Evolutionary conservation across 2,113 vertebrate species (phyloP).

Genomic region (Cardinalis cardinalis): DNA sequence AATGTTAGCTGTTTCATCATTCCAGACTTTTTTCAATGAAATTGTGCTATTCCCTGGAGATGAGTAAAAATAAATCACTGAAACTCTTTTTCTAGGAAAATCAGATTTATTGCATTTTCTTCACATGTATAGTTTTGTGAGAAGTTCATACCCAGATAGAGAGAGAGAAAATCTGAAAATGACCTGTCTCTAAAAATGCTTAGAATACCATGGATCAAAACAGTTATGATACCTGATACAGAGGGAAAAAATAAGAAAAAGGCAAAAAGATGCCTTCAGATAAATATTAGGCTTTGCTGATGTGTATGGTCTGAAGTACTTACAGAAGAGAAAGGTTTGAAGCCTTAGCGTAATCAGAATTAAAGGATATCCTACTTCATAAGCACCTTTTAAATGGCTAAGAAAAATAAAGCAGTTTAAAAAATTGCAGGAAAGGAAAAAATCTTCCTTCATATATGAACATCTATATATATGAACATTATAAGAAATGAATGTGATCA

Average conservation of each 20-base stretch:
- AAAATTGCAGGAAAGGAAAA: background rate
- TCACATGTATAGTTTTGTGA: background rate
- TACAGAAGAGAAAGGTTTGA: background rate
- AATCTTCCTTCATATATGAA: background rate
- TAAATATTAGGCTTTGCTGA: background rate
- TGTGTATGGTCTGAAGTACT: background rate
- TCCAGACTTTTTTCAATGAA: background rate
- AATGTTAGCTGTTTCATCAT: background rate
- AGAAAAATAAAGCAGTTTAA: background rate
- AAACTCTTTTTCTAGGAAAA: background rate
- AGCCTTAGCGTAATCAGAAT: background rate
- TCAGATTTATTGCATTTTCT: background rate
- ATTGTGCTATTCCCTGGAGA: background rate
- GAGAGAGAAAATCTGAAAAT: background rate
- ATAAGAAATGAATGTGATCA: background rate
- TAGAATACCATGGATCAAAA: background rate
- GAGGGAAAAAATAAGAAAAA: background rate
- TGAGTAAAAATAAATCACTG: background rate
- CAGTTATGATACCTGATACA: background rate
- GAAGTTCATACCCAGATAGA: background rate
- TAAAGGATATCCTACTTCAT: background rate
- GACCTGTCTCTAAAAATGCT: background rate
- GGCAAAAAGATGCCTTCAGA: rapidly evolving
- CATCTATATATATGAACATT: background rate
- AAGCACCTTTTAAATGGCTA: background rate